Conservation (phyloP, 2,113 vertebrate species). For the Desmodus rotundus region DNA sequence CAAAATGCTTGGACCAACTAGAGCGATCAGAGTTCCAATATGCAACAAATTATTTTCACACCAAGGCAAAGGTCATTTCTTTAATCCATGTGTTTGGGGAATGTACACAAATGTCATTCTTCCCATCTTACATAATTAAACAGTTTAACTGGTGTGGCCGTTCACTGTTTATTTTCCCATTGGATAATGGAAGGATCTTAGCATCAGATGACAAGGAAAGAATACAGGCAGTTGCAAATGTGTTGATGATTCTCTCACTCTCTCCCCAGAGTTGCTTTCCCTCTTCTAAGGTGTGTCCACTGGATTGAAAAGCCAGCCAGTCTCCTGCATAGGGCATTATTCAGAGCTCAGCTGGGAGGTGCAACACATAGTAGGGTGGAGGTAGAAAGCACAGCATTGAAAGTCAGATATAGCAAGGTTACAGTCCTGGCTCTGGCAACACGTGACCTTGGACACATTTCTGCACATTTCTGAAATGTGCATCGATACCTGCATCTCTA, state of each 20-base stretch:
- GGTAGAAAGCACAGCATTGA: neutral
- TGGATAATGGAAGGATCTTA: conserved; percentile 72
- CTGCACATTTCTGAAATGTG: neutral
- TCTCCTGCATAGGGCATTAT: neutral
- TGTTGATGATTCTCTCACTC: neutral
- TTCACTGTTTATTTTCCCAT: conserved; percentile 77
- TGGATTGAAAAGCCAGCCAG: neutral
- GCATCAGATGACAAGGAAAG: conserved; percentile 73
- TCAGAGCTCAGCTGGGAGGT: neutral
- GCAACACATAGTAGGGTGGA: neutral
- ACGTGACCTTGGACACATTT: neutral
- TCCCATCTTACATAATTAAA: conserved; percentile 76
- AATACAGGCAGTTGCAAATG: conserved; percentile 61
- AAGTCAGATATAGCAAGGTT: neutral
- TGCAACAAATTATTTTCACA: conserved; percentile 72
- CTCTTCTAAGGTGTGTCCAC: neutral
- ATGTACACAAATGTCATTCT: conserved; percentile 80
- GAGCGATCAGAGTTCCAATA: conserved; percentile 47
- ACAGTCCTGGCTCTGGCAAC: neutral
- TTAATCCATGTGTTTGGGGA: conserved; percentile 76
- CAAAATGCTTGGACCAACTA: conserved; percentile 55
- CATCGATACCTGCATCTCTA: neutral
- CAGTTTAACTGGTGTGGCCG: conserved; percentile 73
- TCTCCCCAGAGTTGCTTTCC: neutral
- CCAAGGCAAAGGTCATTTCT: conserved; percentile 73